phyloP scores from a whole-genome alignment of 2,888 invertebrate species.

The Caenorhabditis doughertyi region DNA sequence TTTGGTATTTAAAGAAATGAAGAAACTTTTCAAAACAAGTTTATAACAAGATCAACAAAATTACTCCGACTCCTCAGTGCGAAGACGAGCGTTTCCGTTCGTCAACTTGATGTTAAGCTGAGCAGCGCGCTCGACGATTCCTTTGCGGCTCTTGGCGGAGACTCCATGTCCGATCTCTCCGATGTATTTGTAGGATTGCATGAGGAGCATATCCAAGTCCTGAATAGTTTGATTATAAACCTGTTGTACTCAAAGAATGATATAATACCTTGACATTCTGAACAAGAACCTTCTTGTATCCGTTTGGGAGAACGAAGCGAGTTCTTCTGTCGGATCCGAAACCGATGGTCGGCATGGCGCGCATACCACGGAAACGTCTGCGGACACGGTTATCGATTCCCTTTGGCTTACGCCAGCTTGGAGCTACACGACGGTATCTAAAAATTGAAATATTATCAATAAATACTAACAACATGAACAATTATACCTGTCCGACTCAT shows the following conservation, averaged over 20 bases:
- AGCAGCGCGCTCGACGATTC: slow-evolving; percentile 93
- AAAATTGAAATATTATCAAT: slow-evolving; percentile 57
- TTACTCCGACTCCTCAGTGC: slow-evolving; percentile 99
- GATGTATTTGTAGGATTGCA: slow-evolving; percentile 98
- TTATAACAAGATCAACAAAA: slow-evolving; percentile 76
- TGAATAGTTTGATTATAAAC: slow-evolving; percentile 83
- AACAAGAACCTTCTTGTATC: slow-evolving; percentile 95
- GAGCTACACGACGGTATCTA: slow-evolving; percentile 79
- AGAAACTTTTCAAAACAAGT: slow-evolving; percentile 78
- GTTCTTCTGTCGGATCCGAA: slow-evolving; percentile 96
- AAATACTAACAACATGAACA: background rate
- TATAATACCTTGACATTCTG: slow-evolving; percentile 89
- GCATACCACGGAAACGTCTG: slow-evolving; percentile 98
- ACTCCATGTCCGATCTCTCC: slow-evolving; percentile 98
- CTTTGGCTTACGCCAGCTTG: slow-evolving; percentile 98
- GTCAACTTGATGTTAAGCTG: slow-evolving; percentile 95
- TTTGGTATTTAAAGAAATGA: background rate
- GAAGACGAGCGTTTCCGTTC: slow-evolving; percentile 95
- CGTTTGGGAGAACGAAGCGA: slow-evolving; percentile 96
- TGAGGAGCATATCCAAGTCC: slow-evolving; percentile 97
- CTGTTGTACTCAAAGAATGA: background rate
- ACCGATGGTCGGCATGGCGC: slow-evolving; percentile 99
- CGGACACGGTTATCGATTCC: slow-evolving; percentile 99
- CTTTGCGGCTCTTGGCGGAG: slow-evolving; percentile 96
- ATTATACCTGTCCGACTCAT: slow-evolving; percentile 97